Evolutionary conservation across 2,797 vertebrate genomes (phyloP), one percentile per base, ranked within the genome.

Genomic region (Acanthurus lineatus): DNA sequence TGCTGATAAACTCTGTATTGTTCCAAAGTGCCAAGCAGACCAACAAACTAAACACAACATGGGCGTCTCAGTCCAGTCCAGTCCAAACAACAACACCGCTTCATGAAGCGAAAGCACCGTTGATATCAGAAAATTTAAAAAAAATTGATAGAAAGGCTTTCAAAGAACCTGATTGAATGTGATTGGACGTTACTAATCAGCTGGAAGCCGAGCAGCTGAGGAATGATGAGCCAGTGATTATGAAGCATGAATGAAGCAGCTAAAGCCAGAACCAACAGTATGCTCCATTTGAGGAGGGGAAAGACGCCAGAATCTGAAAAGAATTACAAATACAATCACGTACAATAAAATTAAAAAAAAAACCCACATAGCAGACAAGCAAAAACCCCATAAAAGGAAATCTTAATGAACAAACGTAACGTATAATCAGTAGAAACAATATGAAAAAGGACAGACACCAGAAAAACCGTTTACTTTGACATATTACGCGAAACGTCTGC

Each of bases 1-100:
- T 69, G 67, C 83, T 67, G 85, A 87, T 83, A 82, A 86, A 76
- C 63, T 48, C 47, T 78, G 77, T 57, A 88, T 89, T 92, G 89
- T 91, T 87, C 74, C 44, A 38, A 68, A 69, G 76, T 79, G 64
- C 69, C 64, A 66, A 28, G 62, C 69, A 67, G 73, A 73, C 52
- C 63, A 54, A 47, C 53, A 62, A 63, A 48, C 79, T 60, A 79
- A 85, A 82, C 81, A 81, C 3, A 59, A 70, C 54, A 69, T 59
- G 73, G 81, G 83, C 25, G 68, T 22, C 76, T 71, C 69, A 19
- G 9, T 17, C 16, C n/a, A n/a, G 52, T 47, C 32, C 28, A 19
- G 70, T 63, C 53, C 62, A 70, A 82, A 88, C 76, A 86, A 69
- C 57, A 79, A 62, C 20, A 4, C 40, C 9, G 15, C 32, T 20